Evolutionary conservation across 2,888 invertebrate genomes (phyloP), one percentile per base, ranked within the genome.

Genomic region (Campoplex nolae): DNA sequence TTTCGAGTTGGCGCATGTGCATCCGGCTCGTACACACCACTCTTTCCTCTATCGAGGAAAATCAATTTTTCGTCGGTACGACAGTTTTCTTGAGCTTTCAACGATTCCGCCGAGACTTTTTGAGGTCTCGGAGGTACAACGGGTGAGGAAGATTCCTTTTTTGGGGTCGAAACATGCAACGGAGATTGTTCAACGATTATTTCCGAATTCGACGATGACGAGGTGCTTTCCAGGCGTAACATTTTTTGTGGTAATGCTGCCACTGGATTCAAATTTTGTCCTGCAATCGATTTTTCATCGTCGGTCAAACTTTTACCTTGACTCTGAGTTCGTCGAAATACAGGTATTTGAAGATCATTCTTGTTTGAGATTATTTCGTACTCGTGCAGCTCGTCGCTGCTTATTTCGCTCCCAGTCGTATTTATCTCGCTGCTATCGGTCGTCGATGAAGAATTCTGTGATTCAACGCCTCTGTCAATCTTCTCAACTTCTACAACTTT

Each of bases 301-400:
- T 56, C 32, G 42, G 75, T 56, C 4, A 75, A 38, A 58, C 16
- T 75, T 38, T 23, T 42, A 35, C 13, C 35, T 73, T 54, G 54
- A 7, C 28, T 58, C 7, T 4, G 38, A 8, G 23, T 6, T 8
- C 56, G 23, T 13, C 42, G n/a, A 8, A 23, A 11, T 42, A 42
- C 32, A 1, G 73, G 38, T 16, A 56, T 71, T 35, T 62, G 32
- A n/a, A 42, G 56, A 54, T 76, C 62, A n/a, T 48, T 82, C 67
- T 65, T 78, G 28, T 48, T 68, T 7, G 90, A 86, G 6, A 90
- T 90, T 4, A 93, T 90, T 79, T 93, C 93, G 88, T 93, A 92
- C 73, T 93, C 93, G 88, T 93, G 93, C 8, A 93, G 87, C 78
- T 93, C 93, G 85, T 93, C 93, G 84, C 92, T 93, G 90, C 92